phyloP scores from a whole-genome alignment of 2,113 vertebrate genomes.

The Sigmodon hispidus region DNA sequence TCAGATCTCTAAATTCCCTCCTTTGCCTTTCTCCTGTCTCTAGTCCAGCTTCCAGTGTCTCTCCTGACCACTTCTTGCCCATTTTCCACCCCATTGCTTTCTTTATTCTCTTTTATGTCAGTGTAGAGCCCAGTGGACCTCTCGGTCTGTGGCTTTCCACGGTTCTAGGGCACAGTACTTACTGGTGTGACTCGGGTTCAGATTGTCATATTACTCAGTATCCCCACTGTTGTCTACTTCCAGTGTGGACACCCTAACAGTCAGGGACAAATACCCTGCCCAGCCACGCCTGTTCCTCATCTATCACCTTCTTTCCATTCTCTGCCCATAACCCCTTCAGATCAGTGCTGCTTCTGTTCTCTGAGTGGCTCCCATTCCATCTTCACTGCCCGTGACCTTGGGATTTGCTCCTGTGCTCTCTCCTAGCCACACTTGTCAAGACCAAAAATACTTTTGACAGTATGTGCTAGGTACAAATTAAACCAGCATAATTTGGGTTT shows the following conservation, averaged over 20 bases:
- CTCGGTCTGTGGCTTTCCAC: background rate
- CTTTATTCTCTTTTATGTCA: background rate
- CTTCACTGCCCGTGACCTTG: too few relatives aligned
- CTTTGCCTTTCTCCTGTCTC: fast-evolving
- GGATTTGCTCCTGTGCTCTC: background rate
- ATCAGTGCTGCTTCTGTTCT: background rate
- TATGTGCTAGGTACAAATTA: background rate
- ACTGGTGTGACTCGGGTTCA: background rate
- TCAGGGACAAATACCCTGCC: background rate
- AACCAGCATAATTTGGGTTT: background rate
- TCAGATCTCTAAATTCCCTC: background rate
- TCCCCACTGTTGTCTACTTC: background rate
- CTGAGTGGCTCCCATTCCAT: background rate
- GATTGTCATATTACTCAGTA: background rate
- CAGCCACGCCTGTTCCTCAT: background rate
- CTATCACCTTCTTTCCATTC: too few relatives aligned
- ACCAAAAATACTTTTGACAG: background rate
- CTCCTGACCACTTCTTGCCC: too few relatives aligned
- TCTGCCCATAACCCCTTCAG: background rate
- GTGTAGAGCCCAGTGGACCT: background rate
- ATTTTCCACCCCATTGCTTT: background rate
- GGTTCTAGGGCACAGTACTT: background rate
- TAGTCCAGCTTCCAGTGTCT: background rate
- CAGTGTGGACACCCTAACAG: background rate
- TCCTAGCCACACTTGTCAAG: background rate